Evolutionary conservation across 2,888 invertebrate genomes (phyloP), one percentile per base, ranked within the genome.

Genomic region (Chouioia cunea): DNA sequence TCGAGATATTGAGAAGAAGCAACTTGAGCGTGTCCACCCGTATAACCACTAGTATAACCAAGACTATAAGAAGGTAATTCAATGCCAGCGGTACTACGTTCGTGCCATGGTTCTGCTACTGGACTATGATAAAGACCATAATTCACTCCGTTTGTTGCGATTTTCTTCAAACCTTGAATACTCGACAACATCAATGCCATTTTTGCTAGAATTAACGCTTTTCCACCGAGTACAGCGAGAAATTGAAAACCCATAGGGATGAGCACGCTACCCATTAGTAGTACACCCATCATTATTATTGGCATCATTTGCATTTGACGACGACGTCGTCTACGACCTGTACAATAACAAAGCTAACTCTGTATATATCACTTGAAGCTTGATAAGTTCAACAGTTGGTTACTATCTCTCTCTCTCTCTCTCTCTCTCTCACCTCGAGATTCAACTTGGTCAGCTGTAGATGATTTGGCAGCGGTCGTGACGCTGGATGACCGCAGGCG

Each of bases 191-290:
- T 88, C 4, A 95, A 86, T 0, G 95, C 94, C 90, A 94, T 91
- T 86, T 94, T 94, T 2, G 94, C 93, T 20, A 95, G 86, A 0
- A 94, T 85, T 3, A 95, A 83, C 0, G 94, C 94, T 81, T 94
- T 95, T 43, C 94, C 94, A 4, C 93, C 93, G 1, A 95, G 87
- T 0, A 94, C 92, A 0, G 94, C 93, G 0, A 95, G 87, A 83
- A 95, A 92, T 83, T 95, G 94, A 82, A 95, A 95, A 15, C 94
- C 94, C 90, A 94, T 91, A 0, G 94, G 94, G 15, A 94, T 88
- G 0, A 94, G 82, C 3, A 94, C 90, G 82, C 93, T 90, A 0
- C 93, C 92, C 80, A 94, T 89, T 16, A 93, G 90, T 36, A 94
- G 89, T 18, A 93, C 86, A 0, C 93, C 93, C 80, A 93, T 93